phyloP scores from a whole-genome alignment of 2,888 invertebrate species.

The Pseudococcus longispinus region DNA sequence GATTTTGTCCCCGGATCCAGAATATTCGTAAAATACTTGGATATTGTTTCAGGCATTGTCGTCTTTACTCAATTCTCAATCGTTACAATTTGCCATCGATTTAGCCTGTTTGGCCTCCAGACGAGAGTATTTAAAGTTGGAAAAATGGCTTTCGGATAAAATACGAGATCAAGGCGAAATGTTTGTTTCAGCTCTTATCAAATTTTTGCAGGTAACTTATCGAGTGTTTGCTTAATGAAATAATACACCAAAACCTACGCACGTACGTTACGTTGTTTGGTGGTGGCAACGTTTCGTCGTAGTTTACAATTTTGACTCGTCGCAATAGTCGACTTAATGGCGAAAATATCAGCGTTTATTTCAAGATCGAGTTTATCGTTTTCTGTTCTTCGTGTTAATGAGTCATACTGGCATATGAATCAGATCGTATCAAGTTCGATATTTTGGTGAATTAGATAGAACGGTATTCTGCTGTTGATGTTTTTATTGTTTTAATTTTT shows the following conservation, averaged over 20 bases:
- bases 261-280: background rate
- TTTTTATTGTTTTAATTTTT: background rate
- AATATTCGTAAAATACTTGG: background rate
- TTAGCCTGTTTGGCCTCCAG: constrained; percentile 96
- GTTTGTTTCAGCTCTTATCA: constrained; percentile 85
- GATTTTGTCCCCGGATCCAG: background rate
- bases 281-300: background rate
- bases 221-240: background rate
- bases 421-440: background rate
- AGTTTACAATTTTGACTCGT: background rate
- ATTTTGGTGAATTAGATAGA: background rate
- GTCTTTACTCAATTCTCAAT: constrained; percentile 86
- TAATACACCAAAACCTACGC: background rate
- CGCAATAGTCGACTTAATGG: background rate
- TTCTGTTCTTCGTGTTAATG: background rate
- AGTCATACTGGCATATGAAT: background rate
- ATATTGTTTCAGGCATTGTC: constrained; percentile 78
- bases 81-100: constrained; percentile 96
- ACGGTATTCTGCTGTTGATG: background rate
- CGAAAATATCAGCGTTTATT: background rate
- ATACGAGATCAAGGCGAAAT: constrained; percentile 92
- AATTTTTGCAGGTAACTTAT: constrained; percentile 73
- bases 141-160: constrained; percentile 98
- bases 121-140: constrained; percentile 94
- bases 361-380: background rate